Percentiles rank a stretch among this genome's conserved stretches.
phyloP scores from a whole-genome alignment of 2,888 invertebrate species.

The Epistrophe grossulariae region DNA sequence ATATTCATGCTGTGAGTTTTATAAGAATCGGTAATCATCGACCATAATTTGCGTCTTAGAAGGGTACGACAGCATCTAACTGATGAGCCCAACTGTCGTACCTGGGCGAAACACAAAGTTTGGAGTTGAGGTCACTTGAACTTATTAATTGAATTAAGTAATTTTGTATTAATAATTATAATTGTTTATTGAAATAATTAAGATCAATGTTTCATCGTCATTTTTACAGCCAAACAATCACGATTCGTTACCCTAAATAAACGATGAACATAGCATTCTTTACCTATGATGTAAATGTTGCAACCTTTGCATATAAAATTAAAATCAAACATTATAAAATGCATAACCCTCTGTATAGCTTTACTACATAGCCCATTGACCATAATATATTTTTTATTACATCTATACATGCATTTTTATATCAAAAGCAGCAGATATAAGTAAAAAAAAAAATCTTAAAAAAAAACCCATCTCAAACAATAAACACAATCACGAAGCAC shows the following conservation, averaged over 20 bases:
- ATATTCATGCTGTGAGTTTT: no score
- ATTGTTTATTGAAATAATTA: background rate
- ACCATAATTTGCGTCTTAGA: no score
- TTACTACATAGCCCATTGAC: slow-evolving; percentile 34
- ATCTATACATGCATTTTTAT: slow-evolving; percentile 22
- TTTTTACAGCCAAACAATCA: background rate
- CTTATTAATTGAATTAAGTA: no score
- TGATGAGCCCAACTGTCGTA: no score
- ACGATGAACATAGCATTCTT: background rate
- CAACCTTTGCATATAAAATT: background rate
- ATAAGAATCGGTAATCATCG: no score
- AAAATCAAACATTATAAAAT: slow-evolving; percentile 29
- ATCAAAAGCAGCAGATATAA: background rate
- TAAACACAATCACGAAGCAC: slow-evolving; percentile 55
- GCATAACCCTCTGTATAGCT: slow-evolving; percentile 37
- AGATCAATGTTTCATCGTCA: background rate
- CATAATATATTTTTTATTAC: slow-evolving; percentile 24
- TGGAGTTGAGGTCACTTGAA: no score
- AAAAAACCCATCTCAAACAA: slow-evolving; percentile 45
- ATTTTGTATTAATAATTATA: no score
- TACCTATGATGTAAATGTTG: background rate
- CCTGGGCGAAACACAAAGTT: no score
- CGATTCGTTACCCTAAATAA: background rate
- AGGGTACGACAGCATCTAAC: no score
- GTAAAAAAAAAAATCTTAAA: slow-evolving; percentile 10